Evolutionary conservation across 2,888 invertebrate species (phyloP), one percentile per base, ranked within the genome.

Genomic region (Mimumesa dahlbomi): DNA sequence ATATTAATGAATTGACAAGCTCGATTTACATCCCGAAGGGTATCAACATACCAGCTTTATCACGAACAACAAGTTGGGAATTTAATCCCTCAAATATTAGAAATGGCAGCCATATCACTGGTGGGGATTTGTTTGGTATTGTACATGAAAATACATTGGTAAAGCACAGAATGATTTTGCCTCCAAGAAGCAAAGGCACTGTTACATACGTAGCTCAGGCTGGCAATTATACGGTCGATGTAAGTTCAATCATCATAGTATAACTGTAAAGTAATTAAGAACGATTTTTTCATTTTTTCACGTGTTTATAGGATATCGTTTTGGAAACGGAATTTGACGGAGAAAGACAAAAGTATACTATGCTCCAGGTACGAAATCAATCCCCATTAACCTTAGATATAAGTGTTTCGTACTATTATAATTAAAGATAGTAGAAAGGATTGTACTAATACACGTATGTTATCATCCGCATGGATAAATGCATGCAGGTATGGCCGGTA

Each of bases 1-100:
- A 98, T 91, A 99, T 99, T 90, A 93, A 95, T 88, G 97, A 97
- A 88, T 90, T 98, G 74, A 97, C 98, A 0, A 93, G 94, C 88
- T 98, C 97, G 88, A 99, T 99, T 91, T 99, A 99, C 93, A 99
- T 99, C 91, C 99, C 99, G 43, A 99, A 98, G 92, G 99, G 99
- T 90, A 94, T 99, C 50, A 99, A 98, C 90, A 94, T 96, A 65
- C 98, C 98, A n/a, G 93, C 95, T 52, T 91, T 99, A 67, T 95
- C 96, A 5, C 93, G 97, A 54, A 93, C 94, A 0, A 88, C 91
- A 59, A 90, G 92, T 71, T 99, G 99, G 99, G 98, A 99, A 82
- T 99, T 98, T 90, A 94, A 94, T 86, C 97, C 98, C 0, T 87
- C 93, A 21, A 93, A 94, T 83, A 94, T 96, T 57, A 96, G 96